Percentiles rank a stretch among this genome's conserved stretches.
Conservation (phyloP, 2,888 invertebrate genomes). For the Hyppa rectilinea region DNA sequence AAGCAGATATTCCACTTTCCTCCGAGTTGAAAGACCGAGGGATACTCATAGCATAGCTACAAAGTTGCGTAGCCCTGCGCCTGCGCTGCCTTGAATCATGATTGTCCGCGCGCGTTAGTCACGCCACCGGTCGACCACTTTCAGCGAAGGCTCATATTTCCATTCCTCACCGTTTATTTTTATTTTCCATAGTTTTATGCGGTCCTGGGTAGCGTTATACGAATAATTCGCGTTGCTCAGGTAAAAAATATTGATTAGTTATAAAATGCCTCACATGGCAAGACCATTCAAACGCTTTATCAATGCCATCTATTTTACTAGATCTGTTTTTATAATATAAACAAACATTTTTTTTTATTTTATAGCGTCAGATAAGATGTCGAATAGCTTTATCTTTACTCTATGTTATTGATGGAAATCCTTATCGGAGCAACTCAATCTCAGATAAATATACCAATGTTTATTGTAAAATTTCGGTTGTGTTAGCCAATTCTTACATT, state of each 20-base stretch:
- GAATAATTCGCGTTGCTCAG: conserved; percentile 29
- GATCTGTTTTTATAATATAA: conserved; percentile 7
- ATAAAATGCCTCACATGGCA: not conserved
- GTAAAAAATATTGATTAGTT: conserved; percentile 3
- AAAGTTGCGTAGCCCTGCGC: conserved; percentile 51
- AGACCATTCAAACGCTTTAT: not conserved
- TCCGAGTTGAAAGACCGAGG: conserved; percentile 70
- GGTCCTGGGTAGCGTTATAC: conserved; percentile 23
- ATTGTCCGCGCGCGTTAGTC: conserved; percentile 80
- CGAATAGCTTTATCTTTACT: not conserved
- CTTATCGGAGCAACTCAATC: conserved; percentile 25
- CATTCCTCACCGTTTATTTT: conserved; percentile 61
- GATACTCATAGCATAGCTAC: conserved; percentile 50
- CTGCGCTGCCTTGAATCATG: conserved; percentile 79
- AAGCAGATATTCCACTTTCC: conserved; percentile 53
- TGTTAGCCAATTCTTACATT: conserved; percentile 33
- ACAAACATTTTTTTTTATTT: not conserved
- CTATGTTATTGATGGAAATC: conserved; percentile 21
- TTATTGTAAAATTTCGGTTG: conserved; percentile 32
- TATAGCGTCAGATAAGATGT: not conserved
- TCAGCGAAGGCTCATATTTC: conserved; percentile 62
- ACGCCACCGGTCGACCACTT: conserved; percentile 73
- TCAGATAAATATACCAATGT: conserved; percentile 28
- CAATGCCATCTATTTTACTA: not conserved
- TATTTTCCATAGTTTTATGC: conserved; percentile 53